Percentiles rank a stretch among this genome's conserved stretches.
Evolutionary conservation across 1,140 invertebrate species (phyloP).

Genomic region (Proales similis): DNA sequence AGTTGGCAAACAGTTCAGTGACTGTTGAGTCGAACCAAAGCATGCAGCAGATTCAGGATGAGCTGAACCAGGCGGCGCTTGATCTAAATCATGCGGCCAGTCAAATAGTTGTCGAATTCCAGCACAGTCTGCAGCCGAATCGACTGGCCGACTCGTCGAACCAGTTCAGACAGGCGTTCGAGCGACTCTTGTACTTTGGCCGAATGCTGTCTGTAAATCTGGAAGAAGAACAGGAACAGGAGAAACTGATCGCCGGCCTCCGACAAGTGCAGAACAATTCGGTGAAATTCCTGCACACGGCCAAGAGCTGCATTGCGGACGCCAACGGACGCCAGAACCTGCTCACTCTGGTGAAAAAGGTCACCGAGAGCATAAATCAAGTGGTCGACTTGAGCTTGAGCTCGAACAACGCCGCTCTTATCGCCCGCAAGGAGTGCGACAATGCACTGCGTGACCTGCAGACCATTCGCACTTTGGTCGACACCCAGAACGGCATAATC

Average conservation of each 20-base stretch:
- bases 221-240: conserved; percentile 56
- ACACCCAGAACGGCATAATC: conserved; percentile 20
- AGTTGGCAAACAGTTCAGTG: conserved; percentile 12
- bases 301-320: conserved; percentile 79
- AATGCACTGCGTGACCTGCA: conserved; percentile 88
- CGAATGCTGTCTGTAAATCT: conserved; percentile 68
- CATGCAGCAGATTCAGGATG: conserved; percentile 69
- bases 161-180: conserved; percentile 68
- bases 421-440: conserved; percentile 90
- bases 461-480: conserved; percentile 48
- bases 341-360: conserved; percentile 64
- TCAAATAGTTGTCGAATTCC: conserved; percentile 64
- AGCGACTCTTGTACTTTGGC: conserved; percentile 64
- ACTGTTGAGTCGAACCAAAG: conserved; percentile 37
- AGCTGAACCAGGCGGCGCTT: conserved; percentile 71
- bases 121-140: conserved; percentile 58
- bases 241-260: conserved; percentile 72
- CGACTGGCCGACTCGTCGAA: conserved; percentile 67
- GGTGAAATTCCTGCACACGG: conserved; percentile 73
- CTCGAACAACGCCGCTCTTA: conserved; percentile 58
- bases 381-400: conserved; percentile 60
- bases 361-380: conserved; percentile 85
- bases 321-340: conserved; percentile 70
- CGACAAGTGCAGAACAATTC: conserved; percentile 79
- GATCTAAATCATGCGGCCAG: conserved; percentile 71